These are phyloP conservation scores for Chaenocephalus aceratus DNA, from an alignment of 2,113 vertebrate species.

Conservation along the genomic window DNA sequence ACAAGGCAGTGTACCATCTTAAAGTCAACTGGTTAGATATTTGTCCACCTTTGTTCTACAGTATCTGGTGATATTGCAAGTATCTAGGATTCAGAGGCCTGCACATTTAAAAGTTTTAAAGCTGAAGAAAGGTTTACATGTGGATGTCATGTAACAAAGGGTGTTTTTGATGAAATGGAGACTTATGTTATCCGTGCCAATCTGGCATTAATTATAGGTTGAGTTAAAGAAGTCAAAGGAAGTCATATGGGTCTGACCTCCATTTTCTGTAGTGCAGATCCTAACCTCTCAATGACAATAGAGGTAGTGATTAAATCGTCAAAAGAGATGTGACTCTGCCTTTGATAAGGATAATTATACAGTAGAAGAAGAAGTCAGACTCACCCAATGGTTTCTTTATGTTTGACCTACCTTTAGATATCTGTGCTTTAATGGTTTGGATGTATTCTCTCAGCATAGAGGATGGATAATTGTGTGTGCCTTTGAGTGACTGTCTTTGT, in stretches of 20 bases:
- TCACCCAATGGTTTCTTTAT: neutral
- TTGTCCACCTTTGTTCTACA: slow-evolving; percentile 6
- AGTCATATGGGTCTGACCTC: neutral
- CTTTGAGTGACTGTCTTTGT: slow-evolving; percentile 7
- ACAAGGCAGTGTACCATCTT: neutral
- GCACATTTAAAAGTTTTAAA: neutral
- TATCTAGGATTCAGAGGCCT: neutral
- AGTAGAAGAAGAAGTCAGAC: neutral
- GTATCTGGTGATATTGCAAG: neutral
- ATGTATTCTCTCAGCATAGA: slow-evolving; percentile 28
- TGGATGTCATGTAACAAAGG: neutral
- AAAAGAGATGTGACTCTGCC: neutral
- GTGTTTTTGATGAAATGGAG: slow-evolving; percentile 4
- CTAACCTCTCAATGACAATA: neutral
- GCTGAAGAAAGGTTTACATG: neutral
- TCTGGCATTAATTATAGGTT: neutral
- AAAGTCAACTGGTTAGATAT: neutral
- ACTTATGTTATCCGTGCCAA: neutral
- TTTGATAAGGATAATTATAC: slow-evolving; percentile 12
- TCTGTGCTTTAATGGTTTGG: neutral
- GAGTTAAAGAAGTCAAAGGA: slow-evolving; percentile 12
- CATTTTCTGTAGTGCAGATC: neutral
- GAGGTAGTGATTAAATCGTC: neutral
- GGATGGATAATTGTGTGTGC: slow-evolving; percentile 28
- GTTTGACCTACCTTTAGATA: slow-evolving; percentile 18